Percentiles rank a stretch among this genome's conserved stretches.
Conservation (phyloP, 92 coral and sea anemone species). For the Muricea muricata region DNA sequence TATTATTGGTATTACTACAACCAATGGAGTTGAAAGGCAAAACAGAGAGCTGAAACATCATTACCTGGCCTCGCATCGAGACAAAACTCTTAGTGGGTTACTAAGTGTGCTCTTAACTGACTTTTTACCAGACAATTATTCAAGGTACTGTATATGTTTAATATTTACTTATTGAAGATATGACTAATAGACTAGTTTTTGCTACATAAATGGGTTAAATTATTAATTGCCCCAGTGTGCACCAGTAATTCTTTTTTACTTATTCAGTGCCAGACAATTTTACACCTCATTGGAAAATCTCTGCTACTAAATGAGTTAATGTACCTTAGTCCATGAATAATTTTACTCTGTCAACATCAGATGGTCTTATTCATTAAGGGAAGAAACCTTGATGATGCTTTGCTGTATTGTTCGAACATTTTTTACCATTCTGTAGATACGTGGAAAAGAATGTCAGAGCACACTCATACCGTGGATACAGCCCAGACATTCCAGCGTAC, state of each 20-base stretch:
- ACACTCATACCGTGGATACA: slow-evolving; percentile 22
- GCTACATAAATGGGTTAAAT: too few relatives aligned
- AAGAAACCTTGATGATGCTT: too few relatives aligned
- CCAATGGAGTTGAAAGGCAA: slow-evolving; percentile 62
- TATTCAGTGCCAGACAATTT: too few relatives aligned
- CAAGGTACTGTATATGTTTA: slow-evolving; percentile 57
- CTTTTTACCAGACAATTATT: slow-evolving; percentile 60
- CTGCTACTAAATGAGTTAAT: too few relatives aligned
- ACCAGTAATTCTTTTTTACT: too few relatives aligned
- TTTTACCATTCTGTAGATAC: too few relatives aligned
- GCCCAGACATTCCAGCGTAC: slow-evolving; percentile 6
- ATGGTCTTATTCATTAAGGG: too few relatives aligned
- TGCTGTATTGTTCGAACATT: too few relatives aligned
- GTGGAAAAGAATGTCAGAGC: slow-evolving; percentile 19
- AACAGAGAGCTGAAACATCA: slow-evolving; percentile 58
- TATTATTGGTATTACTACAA: slow-evolving; percentile 45
- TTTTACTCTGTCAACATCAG: too few relatives aligned
- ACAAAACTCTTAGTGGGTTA: slow-evolving; percentile 66
- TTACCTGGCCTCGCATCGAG: slow-evolving; percentile 61
- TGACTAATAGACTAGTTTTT: background rate
- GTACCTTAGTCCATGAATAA: too few relatives aligned
- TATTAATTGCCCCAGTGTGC: too few relatives aligned
- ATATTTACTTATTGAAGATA: background rate
- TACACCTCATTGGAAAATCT: too few relatives aligned
- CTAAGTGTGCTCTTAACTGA: slow-evolving; percentile 51